Conservation (phyloP, 2,888 invertebrate species). For the Crossocerus cetratus region DNA sequence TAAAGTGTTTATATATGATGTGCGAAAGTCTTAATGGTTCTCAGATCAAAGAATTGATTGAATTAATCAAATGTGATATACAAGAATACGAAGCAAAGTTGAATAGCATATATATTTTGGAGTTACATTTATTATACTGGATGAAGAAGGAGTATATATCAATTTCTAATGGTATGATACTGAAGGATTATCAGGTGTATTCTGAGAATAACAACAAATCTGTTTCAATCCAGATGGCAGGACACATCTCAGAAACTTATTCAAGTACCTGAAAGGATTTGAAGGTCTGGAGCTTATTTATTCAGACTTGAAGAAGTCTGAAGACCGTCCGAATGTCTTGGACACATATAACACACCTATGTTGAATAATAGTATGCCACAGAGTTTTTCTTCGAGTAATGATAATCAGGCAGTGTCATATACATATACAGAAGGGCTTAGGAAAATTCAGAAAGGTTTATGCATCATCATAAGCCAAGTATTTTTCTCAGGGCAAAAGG, state of each 20-base stretch:
- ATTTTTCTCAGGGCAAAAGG: slow-evolving; percentile 33
- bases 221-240: slow-evolving; percentile 33
- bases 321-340: slow-evolving; percentile 29
- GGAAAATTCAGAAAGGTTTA: slow-evolving; percentile 62
- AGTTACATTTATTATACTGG: slow-evolving; percentile 64
- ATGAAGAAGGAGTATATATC: slow-evolving; percentile 52
- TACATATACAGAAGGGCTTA: neutral
- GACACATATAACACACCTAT: slow-evolving; percentile 15
- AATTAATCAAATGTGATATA: slow-evolving; percentile 40
- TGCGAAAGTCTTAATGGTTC: slow-evolving; percentile 53
- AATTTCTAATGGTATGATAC: slow-evolving; percentile 48
- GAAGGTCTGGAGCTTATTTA: slow-evolving; percentile 43
- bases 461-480: slow-evolving; percentile 66
- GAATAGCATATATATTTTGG: slow-evolving; percentile 44
- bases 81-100: slow-evolving; percentile 19
- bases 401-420: neutral
- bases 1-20: slow-evolving; percentile 60
- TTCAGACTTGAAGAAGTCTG: slow-evolving; percentile 38
- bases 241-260: slow-evolving; percentile 45
- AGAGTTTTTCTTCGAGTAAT: slow-evolving; percentile 1
- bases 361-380: neutral
- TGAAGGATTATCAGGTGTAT: neutral
- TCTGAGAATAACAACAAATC: neutral
- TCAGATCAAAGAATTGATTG: slow-evolving; percentile 27
- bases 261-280: slow-evolving; percentile 50